phyloP scores from a whole-genome alignment of 1,140 invertebrate species.

The Euwallacea similis region DNA sequence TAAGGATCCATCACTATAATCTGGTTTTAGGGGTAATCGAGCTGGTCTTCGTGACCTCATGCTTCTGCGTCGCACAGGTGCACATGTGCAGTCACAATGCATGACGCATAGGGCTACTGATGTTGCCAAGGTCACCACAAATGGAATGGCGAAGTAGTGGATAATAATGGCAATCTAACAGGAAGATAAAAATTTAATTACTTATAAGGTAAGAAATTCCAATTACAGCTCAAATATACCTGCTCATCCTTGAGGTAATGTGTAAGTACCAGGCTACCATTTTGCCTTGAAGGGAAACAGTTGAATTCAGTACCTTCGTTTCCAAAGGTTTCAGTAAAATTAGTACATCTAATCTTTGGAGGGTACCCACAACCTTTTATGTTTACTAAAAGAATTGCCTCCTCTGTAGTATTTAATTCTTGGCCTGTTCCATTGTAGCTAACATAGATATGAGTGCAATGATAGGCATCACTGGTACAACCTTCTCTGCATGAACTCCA shows the following conservation, averaged over 20 bases:
- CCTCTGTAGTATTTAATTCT: constrained; percentile 54
- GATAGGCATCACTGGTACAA: constrained; percentile 84
- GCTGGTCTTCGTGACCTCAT: constrained; percentile 29
- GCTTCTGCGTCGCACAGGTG: constrained; percentile 22
- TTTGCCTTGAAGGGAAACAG: constrained; percentile 81
- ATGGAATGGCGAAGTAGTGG: constrained; percentile 77
- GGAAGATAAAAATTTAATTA: constrained; percentile 12
- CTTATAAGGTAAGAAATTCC: background rate
- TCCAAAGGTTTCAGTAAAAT: constrained; percentile 77
- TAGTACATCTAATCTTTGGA: constrained; percentile 78
- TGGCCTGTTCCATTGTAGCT: constrained; percentile 62
- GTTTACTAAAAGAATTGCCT: constrained; percentile 74
- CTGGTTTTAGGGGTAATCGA: constrained; percentile 27
- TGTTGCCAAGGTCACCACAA: constrained; percentile 78
- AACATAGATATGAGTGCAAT: constrained; percentile 84
- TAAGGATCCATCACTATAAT: constrained; percentile 34
- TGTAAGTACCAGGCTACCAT: constrained; percentile 77
- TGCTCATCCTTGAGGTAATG: constrained; percentile 78
- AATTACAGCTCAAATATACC: constrained; percentile 38
- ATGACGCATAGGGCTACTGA: constrained; percentile 80
- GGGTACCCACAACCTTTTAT: constrained; percentile 90
- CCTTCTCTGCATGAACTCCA: constrained; percentile 87
- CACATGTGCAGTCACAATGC: constrained; percentile 66
- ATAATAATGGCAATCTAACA: constrained; percentile 65
- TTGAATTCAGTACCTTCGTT: constrained; percentile 76